Conservation (phyloP, 2,888 invertebrate species). For the Linnaemya vulpina region DNA sequence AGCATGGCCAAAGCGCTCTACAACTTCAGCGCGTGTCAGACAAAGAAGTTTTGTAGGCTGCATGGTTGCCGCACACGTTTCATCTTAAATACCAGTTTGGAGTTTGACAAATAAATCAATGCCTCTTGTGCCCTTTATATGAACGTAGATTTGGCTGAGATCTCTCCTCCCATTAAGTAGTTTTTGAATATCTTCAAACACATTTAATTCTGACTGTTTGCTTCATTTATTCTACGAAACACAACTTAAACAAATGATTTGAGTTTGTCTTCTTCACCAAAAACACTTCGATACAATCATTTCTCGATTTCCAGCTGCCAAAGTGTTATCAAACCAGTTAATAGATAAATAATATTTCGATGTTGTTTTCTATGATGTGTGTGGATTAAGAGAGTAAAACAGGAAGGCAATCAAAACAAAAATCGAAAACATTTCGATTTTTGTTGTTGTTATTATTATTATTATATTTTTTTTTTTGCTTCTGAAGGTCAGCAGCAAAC, state of each 20-base stretch:
- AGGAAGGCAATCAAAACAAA: slow-evolving; percentile 15
- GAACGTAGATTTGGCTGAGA: not conserved
- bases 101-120: too few relatives aligned
- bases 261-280: not conserved
- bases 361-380: not conserved
- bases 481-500: slow-evolving; percentile 50
- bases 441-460: too few relatives aligned
- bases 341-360: not conserved
- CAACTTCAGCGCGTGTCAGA: too few relatives aligned
- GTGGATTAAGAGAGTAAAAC: not conserved
- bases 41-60: too few relatives aligned
- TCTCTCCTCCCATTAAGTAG: not conserved
- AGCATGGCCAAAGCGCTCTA: too few relatives aligned
- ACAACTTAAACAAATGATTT: not conserved
- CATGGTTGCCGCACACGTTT: too few relatives aligned
- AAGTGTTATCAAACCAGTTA: not conserved
- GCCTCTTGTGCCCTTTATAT: too few relatives aligned
- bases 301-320: not conserved
- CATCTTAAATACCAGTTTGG: too few relatives aligned
- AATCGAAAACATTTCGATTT: slow-evolving; percentile 7
- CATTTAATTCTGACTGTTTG: not conserved
- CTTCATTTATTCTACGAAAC: not conserved
- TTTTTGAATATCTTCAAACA: not conserved
- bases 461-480: slow-evolving; percentile 1
- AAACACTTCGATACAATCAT: not conserved